Evolutionary conservation across 2,888 invertebrate species (phyloP).

Genomic region (Itoplectis maculator): DNA sequence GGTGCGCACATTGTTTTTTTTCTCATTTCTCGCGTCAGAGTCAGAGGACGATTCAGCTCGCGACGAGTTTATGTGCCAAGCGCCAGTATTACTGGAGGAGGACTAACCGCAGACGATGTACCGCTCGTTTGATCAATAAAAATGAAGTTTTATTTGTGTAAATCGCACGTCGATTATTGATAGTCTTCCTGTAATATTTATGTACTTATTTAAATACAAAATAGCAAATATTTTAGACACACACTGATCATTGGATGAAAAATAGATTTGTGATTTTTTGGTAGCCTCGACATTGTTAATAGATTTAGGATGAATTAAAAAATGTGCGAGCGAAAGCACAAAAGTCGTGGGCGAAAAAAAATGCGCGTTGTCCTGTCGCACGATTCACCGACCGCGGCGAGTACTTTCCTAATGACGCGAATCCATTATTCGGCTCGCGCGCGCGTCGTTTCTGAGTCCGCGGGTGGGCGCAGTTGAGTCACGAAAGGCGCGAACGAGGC

Average conservation of each 20-base stretch:
- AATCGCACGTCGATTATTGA: slow-evolving; percentile 9
- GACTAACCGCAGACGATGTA: slow-evolving; percentile 53
- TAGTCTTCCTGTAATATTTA: neutral
- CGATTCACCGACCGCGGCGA: neutral
- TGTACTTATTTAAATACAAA: neutral
- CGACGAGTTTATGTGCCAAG: slow-evolving; percentile 23
- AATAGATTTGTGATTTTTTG: no score
- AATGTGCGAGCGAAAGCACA: neutral
- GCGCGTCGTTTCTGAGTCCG: neutral
- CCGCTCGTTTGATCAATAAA: slow-evolving; percentile 62
- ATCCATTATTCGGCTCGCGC: slow-evolving; percentile 23
- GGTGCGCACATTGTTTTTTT: no score
- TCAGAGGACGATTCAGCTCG: slow-evolving; percentile 7
- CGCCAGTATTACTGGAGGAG: slow-evolving; percentile 59
- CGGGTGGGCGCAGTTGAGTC: slow-evolving; percentile 44
- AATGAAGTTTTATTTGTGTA: slow-evolving; percentile 71
- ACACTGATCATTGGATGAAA: no score
- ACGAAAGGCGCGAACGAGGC: slow-evolving; percentile 66
- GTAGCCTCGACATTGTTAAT: no score
- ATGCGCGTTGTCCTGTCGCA: neutral
- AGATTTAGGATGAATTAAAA: no score
- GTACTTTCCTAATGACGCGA: slow-evolving; percentile 36
- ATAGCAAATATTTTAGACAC: no score
- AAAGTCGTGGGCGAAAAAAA: neutral
- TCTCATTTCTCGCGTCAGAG: neutral